Percentiles rank a stretch among this genome's conserved stretches.
Conservation (phyloP, 2,797 vertebrate species). For the Pseudochaenichthys georgianus region DNA sequence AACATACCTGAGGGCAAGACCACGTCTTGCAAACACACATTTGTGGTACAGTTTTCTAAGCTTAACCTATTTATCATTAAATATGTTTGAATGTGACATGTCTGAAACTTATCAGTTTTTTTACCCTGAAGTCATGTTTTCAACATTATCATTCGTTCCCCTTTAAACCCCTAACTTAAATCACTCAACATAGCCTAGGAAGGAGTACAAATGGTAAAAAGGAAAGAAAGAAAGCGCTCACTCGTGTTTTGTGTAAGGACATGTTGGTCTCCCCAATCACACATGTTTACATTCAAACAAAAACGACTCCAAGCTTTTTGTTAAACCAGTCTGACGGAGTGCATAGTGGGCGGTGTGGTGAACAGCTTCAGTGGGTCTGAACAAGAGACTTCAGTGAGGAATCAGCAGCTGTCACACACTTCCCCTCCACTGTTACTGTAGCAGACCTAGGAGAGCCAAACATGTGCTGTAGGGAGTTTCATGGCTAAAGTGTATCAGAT, state of each 20-base stretch:
- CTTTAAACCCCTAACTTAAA: neutral
- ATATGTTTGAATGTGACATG: neutral
- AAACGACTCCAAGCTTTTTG: conserved; percentile 15
- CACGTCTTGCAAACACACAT: conserved; percentile 23
- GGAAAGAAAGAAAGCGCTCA: neutral
- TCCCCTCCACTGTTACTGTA: conserved; percentile 32
- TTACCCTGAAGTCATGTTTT: accelerated
- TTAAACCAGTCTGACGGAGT: conserved; percentile 73
- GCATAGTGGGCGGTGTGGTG: conserved; percentile 52
- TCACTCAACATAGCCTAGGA: neutral
- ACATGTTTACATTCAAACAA: conserved; percentile 1
- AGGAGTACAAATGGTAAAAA: neutral
- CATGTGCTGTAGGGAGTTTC: conserved; percentile 45
- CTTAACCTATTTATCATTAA: neutral
- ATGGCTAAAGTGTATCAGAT: neutral
- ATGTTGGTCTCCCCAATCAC: neutral
- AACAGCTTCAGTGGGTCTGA: conserved; percentile 42
- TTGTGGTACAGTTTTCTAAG: neutral
- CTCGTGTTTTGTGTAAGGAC: neutral
- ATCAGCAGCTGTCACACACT: conserved; percentile 73
- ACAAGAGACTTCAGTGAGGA: conserved; percentile 71
- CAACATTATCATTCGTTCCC: neutral
- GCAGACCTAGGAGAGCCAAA: conserved; percentile 22
- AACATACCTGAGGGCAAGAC: conserved; percentile 58
- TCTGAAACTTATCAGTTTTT: neutral